Evolutionary conservation across 1,140 invertebrate genomes (phyloP), one percentile per base, ranked within the genome.

Genomic region (Charaxes varanes): DNA sequence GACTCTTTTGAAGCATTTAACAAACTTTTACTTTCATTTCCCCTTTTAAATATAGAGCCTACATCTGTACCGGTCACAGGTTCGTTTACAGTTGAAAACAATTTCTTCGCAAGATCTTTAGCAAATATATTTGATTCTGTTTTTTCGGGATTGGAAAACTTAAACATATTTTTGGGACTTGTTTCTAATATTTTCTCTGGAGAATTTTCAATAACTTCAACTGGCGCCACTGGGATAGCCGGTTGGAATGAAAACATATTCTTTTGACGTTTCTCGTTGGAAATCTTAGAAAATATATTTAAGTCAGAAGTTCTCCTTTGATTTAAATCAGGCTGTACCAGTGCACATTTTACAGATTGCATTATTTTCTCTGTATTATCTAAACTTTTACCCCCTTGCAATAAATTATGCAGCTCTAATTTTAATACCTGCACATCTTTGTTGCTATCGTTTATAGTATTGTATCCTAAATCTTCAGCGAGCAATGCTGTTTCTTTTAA

Each of bases 401-500:
- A 35, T 6, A 69, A 41, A 53, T 41, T 72, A 31, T 60, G 48
- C 17, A 77, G 62, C 42, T 82, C 73, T 34, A 40, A 38, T 57
- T 71, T 74, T 26, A 85, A 62, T 32, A 43, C 32, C 14, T 62
- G 43, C 13, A 84, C 46, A 54, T 82, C 62, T 60, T 71, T 77
- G 38, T 77, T 68, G 18, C 62, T 78, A 41, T 83, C 81, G 48
- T 80, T 73, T 14, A 54, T 53, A 1, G 82, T 81, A 38, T 70
- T 64, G 56, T 84, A 76, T 15, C 71, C 67, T 65, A 88, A 85
- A 71, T 89, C 86, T 51, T 85, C 67, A 52, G 87, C 88, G 37
- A 86, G 72, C 5, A 88, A 50, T 0, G 88, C 85, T 6, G 76
- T 59, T 36, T 79, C 53, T 46, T 86, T 83, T 13, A 90, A 67